Evolutionary conservation across 2,888 invertebrate species (phyloP), one percentile per base, ranked within the genome.

Genomic region (Clistopyga incitator): DNA sequence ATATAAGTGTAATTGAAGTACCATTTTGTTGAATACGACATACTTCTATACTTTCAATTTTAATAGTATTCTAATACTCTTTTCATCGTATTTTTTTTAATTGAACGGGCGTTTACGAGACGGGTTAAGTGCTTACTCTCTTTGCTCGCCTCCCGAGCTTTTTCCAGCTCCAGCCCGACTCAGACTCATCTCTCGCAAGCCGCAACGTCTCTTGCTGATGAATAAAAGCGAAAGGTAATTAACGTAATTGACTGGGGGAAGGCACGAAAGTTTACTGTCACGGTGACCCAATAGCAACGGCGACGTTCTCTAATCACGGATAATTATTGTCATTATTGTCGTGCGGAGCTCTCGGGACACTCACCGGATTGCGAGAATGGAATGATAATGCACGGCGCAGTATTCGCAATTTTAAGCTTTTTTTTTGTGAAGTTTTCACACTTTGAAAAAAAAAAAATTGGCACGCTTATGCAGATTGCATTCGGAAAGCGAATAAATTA

Each of bases 211-310:
- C 64, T 64, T 42, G 64, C 18, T 38, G 64, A 42, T 42, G 78
- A 56, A 79, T 79, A 74, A 59, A 79, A 67, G 67, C 59, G 67
- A 79, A 74, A 67, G 38, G 67, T 67, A 79, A 74, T 79, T 72
- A 68, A 59, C 45, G 56, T 67, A 67, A 79, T 74, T 59, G 67
- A 67, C 64, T 54, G 72, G 50, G 34, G 61, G 59, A 59, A 47
- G 77, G 59, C 59, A 70, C 61, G 59, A 56, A 29, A 54, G 52
- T 76, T 75, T 61, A 75, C 67, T 34, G 70, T 76, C 68, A 64
- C 52, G 34, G n/a, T 76, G 81, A 76, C 52, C 75, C 81, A 81
- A 81, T 80, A 67, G n/a, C 64, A 64, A 47, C 61, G 18, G 61
- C 50, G 61, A 56, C 13, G 64, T 64, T 81, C 54, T 61, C 61